Base-by-base conservation (phyloP, 2,113 vertebrate species). In the Galemys pyrenaicus region DNA sequence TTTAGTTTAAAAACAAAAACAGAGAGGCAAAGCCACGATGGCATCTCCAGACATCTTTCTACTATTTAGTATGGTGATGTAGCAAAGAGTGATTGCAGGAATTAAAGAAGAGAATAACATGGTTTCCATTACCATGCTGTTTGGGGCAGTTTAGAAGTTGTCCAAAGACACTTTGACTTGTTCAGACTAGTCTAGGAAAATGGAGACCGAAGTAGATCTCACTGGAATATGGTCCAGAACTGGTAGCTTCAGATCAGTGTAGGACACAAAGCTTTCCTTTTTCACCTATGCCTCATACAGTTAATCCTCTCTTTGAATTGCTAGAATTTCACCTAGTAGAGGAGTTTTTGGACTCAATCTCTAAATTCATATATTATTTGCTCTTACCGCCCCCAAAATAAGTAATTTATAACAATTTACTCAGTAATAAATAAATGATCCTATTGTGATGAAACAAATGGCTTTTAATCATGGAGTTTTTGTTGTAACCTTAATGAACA, bases 401-500 rank as follows among this genome's bases (percentile, higher is more conserved):
- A 83, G 17, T 51, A 54, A 93, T 96, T 92, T 95, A 56, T 94
- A 91, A 89, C 51, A 93, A 70, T 94, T 95, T 95, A 58, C 54
- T 9, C 6, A 11, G 60, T 46, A 91, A 87, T 95, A 96, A 93
- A 74, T 92, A 83, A 90, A 78, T 88, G 65, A 65, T 95, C 17
- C 77, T 85, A 87, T 80, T 81, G 41, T 77, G 71, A 87, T 89
- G 73, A 89, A 88, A 95, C 75, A 89, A 96, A 95, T 84, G 80
- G 56, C 37, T 67, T 94, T 77, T 87, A 87, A 96, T 94, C 75
- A 74, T 6, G 20, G 64, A 70, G 68, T 87, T 93, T 96, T 82
- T 90, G 65, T 87, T 95, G 94, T 91, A 26, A 73, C 73, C 91
- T 90, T 94, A 93, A 96, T 96, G 49, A 96, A 86, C 90, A 96